Conservation (phyloP, 2,797 vertebrate genomes). For the Poeciliopsis gracilis region DNA sequence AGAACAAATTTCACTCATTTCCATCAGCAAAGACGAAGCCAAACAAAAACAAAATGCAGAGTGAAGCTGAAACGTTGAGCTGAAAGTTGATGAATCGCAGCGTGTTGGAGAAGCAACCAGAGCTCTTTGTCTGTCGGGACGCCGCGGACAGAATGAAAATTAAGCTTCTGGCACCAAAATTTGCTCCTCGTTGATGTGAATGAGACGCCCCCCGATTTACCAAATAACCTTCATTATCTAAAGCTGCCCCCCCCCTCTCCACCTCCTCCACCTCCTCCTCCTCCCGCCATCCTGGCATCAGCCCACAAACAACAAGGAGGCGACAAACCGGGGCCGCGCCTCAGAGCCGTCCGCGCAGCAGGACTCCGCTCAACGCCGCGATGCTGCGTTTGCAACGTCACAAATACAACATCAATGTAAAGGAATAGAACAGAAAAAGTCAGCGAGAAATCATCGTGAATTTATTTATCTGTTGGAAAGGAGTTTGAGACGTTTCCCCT, state of each 20-base stretch:
- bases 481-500: conserved; percentile 7
- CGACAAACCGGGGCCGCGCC: conserved; percentile 28
- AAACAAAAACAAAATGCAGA: background rate
- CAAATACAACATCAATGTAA: no score
- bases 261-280: conserved; percentile 23
- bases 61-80: background rate
- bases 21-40: no score
- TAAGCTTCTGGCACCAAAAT: conserved; percentile 55
- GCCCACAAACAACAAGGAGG: conserved; percentile 63
- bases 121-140: background rate
- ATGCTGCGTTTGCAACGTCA: background rate
- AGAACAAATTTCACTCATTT: background rate
- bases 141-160: conserved; percentile 16
- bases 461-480: conserved; percentile 6
- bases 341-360: conserved; percentile 22
- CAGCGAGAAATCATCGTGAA: background rate
- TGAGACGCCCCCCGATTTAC: conserved; percentile 57
- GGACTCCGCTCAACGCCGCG: conserved; percentile 11
- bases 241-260: conserved; percentile 27
- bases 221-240: conserved; percentile 69
- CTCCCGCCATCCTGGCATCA: conserved; percentile 39
- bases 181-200: conserved; percentile 69
- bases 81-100: no score
- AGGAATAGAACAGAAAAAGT: background rate
- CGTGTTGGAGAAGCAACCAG: background rate